These are phyloP conservation scores for Alectoris magna DNA, from an alignment of 2,797 vertebrate species.

Conservation along the genomic window DNA sequence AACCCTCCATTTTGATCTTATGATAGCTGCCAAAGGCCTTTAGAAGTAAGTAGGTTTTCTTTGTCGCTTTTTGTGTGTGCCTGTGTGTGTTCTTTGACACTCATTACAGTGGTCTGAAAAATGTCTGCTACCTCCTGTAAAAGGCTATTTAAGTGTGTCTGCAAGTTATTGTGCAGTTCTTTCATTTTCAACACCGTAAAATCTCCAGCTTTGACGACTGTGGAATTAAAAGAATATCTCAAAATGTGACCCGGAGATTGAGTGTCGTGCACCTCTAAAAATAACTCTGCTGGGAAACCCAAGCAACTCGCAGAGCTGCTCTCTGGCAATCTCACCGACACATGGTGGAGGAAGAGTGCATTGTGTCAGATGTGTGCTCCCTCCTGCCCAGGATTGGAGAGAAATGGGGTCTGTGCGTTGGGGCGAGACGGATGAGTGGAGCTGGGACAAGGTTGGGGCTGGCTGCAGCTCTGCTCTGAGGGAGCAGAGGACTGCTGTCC, in stretches of 20 bases:
- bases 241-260: neutral
- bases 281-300: neutral
- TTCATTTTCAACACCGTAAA: neutral
- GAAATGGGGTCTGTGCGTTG: neutral
- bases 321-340: neutral
- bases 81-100: neutral
- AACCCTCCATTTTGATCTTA: slow-evolving; percentile 13
- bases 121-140: neutral
- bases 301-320: neutral
- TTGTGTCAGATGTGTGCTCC: neutral
- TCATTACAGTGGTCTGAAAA: neutral
- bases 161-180: neutral
- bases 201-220: neutral
- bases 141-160: neutral
- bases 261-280: neutral
- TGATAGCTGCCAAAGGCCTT: slow-evolving; percentile 2
- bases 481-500: accelerated
- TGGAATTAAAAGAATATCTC: slow-evolving; percentile 40
- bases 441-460: neutral
- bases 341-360: neutral
- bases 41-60: neutral
- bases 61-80: neutral
- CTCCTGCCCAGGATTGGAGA: neutral
- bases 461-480: neutral
- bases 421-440: neutral